Base-by-base conservation (phyloP, 1,140 invertebrate species). In the Diachasma alloeum region DNA sequence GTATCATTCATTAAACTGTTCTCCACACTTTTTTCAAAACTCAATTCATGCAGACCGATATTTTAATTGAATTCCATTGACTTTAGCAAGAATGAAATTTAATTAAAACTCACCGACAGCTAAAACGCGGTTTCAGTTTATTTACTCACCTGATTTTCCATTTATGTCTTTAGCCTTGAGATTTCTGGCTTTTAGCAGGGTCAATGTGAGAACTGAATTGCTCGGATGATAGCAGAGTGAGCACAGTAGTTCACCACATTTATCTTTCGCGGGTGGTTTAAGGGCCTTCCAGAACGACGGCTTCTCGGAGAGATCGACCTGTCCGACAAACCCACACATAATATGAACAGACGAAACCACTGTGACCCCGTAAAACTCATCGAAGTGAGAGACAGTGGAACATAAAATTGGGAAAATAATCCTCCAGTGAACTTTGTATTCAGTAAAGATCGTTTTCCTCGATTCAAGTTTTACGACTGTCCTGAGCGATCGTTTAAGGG, bases 101-200 rank as follows among this genome's bases (percentile, higher is more conserved):
- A 17, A 53, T 53, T 53, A 53, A 53, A 53, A 53, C 6, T 15
- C 17, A n/a, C 48, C n/a, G 9, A 6, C n/a, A 19, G 48, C 17
- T 53, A 53, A 17, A 53, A 53, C n/a, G n/a, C n/a, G 15, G 48
- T 53, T 53, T 19, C 6, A 53, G 9, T 53, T 63, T 10, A 63
- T 63, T 26, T 46, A 37, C 69, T n/a, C 90, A 97, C 97, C 97
- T 89, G 96, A 97, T 91, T 97, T 97, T 83, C 97, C 97, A 81
- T 97, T 97, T 83, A 97, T 97, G 86, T 97, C 96, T 89, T 97
- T 97, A 19, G 96, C 96, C 89, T 97, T 97, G 22, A 98, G 91
- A 87, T 97, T 97, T 81, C 96, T 93, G 22, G 96, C 96, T 88
- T 98, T 97, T 75, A 97, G 92, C 67, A 98, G 92, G 9, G 96